Evolutionary conservation across 2,113 vertebrate species (phyloP), one percentile per base, ranked within the genome.

Genomic region (Natator depressus): DNA sequence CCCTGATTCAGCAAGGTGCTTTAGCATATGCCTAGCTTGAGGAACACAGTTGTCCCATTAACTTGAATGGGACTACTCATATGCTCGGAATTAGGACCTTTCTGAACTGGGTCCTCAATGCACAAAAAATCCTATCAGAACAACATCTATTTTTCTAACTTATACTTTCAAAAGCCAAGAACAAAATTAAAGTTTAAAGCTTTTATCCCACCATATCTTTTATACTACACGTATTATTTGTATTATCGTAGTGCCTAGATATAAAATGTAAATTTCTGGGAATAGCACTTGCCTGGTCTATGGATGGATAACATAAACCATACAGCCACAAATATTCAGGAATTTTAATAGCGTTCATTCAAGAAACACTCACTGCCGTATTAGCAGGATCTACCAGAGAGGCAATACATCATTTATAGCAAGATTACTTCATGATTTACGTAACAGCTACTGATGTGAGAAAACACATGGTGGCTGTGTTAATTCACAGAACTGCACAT

Each of bases 301-400:
- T 13, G 57, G 57, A 59, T 0, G 0, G 29, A 57, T 7, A 89
- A 38, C 1, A 50, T 50, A 59, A 59, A 59, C 57, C 11, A 59
- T 46, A 49, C 4, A 19, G 22, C 82, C 57, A 4, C 14, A 7
- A 93, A 14, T 93, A 88, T 51, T 38, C 35, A 85, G 80, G 20
- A 8, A 91, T 82, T 88, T 94, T 89, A 27, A 87, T 27, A 89
- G 85, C 2, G 84, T 24, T 78, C 85, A 57, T 51, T 93, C 1
- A 3, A 87, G 13, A 95, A 84, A 59, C 59, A 85, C 16, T n/a
- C 20, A 53, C 24, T 0, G 0, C 3, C 11, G 29, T 59, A 49
- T 69, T 49, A 80, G 20, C 12, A 75, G 5, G 6, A 86, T 42
- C 11, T 20, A 20, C 1, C 1, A 59, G 1, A 90, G 10, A 84